Evolutionary conservation across 2,797 vertebrate genomes (phyloP), one percentile per base, ranked within the genome.

Genomic region (Anguilla marmorata): DNA sequence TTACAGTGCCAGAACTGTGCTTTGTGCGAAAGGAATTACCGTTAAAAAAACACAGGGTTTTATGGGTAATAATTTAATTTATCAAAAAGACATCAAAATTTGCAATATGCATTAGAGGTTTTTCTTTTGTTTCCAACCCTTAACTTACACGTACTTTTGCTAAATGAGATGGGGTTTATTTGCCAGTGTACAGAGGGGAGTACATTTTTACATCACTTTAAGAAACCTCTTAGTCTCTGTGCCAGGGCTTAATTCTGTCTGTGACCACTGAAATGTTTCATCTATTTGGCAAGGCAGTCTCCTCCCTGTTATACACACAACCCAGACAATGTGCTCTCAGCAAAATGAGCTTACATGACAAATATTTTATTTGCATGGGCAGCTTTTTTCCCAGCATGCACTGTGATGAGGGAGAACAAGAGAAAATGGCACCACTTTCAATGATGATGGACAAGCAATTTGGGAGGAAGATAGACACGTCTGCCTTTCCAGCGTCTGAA

Each of bases 321-420:
- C 7, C 89, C 88, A 90, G 91, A 92, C 91, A 93, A 93, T 94
- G 91, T 90, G 92, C 93, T 94, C 90, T 94, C 92, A 93, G 91
- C 89, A 85, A 94, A 90, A 94, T 93, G 92, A 94, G 93, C 89
- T 90, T 88, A 91, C 87, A 91, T 92, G 91, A 94, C 90, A 88
- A 90, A 93, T 92, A 88, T 90, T 91, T 92, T 88, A 91, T 92
- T 87, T 89, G 91, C 88, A 91, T 89, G 91, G 66, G 69, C 33
- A 16, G 90, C 74, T 58, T 60, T 85, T 56, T 88, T 79, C n/a
- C 90, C 45, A 90, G 90, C 83, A 91, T 92, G 91, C 90, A 88
- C 90, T 86, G 63, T 87, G 90, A 93, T 41, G 12, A 84, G 92
- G 91, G 90, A 83, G 88, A 85, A 50, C 24, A 56, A 56, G 8